Percentiles rank a stretch among this genome's conserved stretches.
Conservation (phyloP, 2,888 invertebrate genomes). For the Aromia moschata region DNA sequence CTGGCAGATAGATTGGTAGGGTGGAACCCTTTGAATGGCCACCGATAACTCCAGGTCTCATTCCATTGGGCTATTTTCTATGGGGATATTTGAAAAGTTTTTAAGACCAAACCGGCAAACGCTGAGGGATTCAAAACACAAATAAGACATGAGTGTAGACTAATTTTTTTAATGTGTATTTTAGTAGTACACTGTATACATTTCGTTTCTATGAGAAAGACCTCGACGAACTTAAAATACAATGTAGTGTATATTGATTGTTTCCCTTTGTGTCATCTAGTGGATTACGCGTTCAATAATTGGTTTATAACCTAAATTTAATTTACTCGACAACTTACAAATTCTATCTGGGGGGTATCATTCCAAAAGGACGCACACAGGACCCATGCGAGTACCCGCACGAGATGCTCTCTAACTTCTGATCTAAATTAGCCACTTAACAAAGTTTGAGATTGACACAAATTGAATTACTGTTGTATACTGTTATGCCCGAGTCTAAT, state of each 20-base stretch:
- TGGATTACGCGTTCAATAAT: too few species aligned
- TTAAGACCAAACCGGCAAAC: too few species aligned
- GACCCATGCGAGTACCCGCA: constrained; percentile 35
- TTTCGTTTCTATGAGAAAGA: too few species aligned
- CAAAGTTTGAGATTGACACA: constrained; percentile 54
- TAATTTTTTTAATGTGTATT: too few species aligned
- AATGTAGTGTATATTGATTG: too few species aligned
- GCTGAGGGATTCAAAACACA: too few species aligned
- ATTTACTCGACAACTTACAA: not conserved
- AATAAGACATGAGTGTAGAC: too few species aligned
- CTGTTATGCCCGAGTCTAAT: constrained; percentile 32
- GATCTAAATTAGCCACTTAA: constrained; percentile 54
- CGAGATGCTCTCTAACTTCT: constrained; percentile 47
- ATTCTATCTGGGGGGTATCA: constrained; percentile 11
- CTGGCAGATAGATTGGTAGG: not conserved
- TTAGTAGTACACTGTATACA: too few species aligned
- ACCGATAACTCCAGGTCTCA: not conserved
- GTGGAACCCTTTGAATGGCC: not conserved
- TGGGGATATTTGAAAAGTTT: not conserved
- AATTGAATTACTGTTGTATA: constrained; percentile 51
- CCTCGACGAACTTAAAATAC: too few species aligned
- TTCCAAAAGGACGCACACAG: constrained; percentile 15
- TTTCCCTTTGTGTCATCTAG: too few species aligned
- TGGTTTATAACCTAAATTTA: too few species aligned
- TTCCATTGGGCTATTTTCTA: not conserved